These are phyloP conservation scores for Panopea generosa DNA, from an alignment of 2,888 invertebrate genomes.

Conservation along the genomic window DNA sequence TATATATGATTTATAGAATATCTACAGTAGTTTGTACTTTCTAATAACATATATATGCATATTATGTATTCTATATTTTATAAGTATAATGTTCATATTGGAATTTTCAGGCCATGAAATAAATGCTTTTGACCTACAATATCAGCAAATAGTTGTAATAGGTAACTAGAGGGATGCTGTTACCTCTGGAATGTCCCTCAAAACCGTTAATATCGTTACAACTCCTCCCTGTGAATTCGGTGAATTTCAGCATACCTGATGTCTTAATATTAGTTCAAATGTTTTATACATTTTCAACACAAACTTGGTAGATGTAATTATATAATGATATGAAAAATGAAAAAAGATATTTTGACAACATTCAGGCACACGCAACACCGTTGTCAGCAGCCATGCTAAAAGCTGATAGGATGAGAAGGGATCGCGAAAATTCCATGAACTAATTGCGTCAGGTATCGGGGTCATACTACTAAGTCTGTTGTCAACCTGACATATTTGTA, in stretches of 20 bases:
- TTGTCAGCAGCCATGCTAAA: slow-evolving; percentile 58
- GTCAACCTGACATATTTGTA: neutral
- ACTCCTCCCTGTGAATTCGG: no score
- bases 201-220: no score
- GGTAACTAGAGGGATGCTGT: slow-evolving; percentile 27
- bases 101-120: slow-evolving; percentile 24
- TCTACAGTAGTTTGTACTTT: no score
- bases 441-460: slow-evolving; percentile 1
- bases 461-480: no score
- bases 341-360: neutral
- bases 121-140: neutral
- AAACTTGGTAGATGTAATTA: no score
- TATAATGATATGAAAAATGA: neutral
- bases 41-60: no score
- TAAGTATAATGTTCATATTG: neutral
- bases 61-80: no score
- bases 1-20: no score
- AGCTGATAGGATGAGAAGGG: slow-evolving; percentile 56
- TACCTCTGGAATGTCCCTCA: no score
- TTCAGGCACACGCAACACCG: slow-evolving; percentile 35
- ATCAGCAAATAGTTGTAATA: neutral
- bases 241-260: no score
- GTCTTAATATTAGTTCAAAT: no score
- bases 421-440: slow-evolving; percentile 43
- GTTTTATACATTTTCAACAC: no score